Base-by-base conservation (phyloP, 2,797 vertebrate genomes). In the Lates japonicus region DNA sequence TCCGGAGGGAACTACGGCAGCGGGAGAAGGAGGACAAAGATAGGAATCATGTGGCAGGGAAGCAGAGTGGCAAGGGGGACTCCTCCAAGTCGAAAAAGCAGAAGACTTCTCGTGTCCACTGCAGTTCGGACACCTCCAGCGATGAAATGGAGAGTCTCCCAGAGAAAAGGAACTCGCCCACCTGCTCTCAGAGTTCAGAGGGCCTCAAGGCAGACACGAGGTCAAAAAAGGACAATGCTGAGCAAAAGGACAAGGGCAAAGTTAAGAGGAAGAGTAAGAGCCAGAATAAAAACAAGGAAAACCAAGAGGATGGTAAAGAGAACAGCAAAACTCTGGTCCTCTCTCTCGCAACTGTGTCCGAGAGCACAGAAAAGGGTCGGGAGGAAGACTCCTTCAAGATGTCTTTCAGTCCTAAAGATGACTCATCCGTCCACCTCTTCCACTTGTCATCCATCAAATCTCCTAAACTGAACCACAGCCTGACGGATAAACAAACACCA, bases 241-340 rank as follows among this genome's bases (percentile, higher is more conserved):
- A 99, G 71, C 97, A 96, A 82, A 99, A 98, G 80, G 97, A 98
- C 85, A 99, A 98, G 85, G 97, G 97, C 52, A 99, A 99, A 93
- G 96, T 98, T 31, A 99, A 99, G 95, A 96, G 94, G 90, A 99
- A 99, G 92, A 95, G 96, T 78, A 99, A 99, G 92, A 99, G 97
- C 86, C 98, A 98, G 89, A 99, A 96, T 89, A 99, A 99, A 96
- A 99, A 99, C 92, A 99, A 99, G 93, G 98, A 99, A 83, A 99
- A 99, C 90, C 98, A 99, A 84, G 98, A 99, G 83, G 97, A 98
- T 0, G 96, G 96, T 12, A 98, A 97, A 89, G 98, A 99, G 94
- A 98, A 98, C 88, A 94, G 97, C 46, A 98, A 97, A 94, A 90
- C 96, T 4, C 86, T 97, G 72, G 96, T 96, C 73, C 92, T 97